phyloP scores from a whole-genome alignment of 2,113 vertebrate species.

The Stictonetta naevosa region DNA sequence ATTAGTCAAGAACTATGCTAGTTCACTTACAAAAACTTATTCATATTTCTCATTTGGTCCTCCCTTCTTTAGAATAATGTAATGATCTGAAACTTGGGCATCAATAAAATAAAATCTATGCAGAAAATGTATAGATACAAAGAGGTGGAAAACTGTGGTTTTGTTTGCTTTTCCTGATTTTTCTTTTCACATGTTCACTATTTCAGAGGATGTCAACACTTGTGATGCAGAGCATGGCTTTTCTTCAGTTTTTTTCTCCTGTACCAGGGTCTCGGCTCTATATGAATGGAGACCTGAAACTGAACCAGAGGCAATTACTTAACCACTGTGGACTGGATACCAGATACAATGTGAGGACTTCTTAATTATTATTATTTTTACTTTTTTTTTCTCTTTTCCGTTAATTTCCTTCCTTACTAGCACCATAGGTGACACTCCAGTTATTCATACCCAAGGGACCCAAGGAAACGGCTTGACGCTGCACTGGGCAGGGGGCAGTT shows the following conservation, averaged over 20 bases:
- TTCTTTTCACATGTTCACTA: not conserved
- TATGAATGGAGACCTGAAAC: conserved; percentile 87
- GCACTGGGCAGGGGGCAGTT: too few relatives aligned
- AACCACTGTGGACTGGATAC: conserved; percentile 83
- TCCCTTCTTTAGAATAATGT: not conserved
- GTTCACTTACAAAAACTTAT: not conserved
- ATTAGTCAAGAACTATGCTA: not conserved
- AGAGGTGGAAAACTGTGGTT: not conserved
- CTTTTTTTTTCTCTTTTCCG: not conserved
- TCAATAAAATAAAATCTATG: not conserved
- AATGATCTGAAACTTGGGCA: not conserved
- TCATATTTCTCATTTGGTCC: not conserved
- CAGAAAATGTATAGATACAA: not conserved
- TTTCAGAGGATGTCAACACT: conserved; percentile 92
- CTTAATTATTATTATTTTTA: not conserved
- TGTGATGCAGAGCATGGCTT: conserved; percentile 93
- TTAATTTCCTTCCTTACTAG: not conserved
- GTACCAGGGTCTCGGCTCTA: conserved; percentile 86
- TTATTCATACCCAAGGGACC: not conserved
- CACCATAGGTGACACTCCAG: not conserved
- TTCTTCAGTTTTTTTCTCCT: conserved; percentile 86
- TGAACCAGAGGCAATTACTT: conserved; percentile 89
- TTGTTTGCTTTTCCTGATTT: not conserved
- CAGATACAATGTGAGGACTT: conserved; percentile 88
- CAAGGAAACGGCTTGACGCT: too few relatives aligned